Conservation (phyloP, 2,113 vertebrate species). For the Engystomops pustulosus region DNA sequence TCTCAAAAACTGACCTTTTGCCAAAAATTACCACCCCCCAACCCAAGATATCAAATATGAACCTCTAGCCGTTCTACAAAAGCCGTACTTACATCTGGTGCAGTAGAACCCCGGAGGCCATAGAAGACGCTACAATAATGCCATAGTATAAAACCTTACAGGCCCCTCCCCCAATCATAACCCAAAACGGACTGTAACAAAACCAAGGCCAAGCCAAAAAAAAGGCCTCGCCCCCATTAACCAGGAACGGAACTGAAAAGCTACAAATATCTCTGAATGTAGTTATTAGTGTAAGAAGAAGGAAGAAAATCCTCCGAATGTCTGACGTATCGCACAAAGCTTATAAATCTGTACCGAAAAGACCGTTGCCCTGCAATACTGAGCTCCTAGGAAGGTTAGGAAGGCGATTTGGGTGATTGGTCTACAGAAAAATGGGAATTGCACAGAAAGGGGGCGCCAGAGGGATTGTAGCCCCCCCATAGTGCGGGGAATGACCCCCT, state of each 20-base stretch:
- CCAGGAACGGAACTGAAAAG: neutral
- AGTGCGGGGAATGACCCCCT: neutral
- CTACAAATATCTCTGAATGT: neutral
- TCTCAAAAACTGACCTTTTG: too few relatives aligned
- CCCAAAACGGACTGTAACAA: neutral
- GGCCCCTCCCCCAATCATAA: neutral
- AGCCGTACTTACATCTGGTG: too few relatives aligned
- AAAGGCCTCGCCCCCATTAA: neutral
- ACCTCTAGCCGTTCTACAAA: too few relatives aligned
- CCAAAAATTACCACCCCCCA: too few relatives aligned
- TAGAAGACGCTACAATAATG: too few relatives aligned
- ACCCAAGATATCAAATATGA: too few relatives aligned
- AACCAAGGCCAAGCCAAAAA: conserved; percentile 20
- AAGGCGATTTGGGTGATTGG: neutral
- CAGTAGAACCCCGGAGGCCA: too few relatives aligned
- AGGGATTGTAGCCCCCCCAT: neutral
- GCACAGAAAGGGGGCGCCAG: conserved; percentile 1
- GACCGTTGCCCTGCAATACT: neutral
- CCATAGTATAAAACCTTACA: too few relatives aligned
- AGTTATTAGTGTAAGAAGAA: neutral
- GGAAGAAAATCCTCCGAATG: neutral
- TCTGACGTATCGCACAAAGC: neutral
- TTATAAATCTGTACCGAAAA: neutral
- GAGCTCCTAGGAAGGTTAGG: neutral
- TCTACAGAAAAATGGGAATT: neutral